These are phyloP conservation scores for Polyommatus iphigenia DNA, from an alignment of 2,888 invertebrate genomes.

Conservation along the genomic window DNA sequence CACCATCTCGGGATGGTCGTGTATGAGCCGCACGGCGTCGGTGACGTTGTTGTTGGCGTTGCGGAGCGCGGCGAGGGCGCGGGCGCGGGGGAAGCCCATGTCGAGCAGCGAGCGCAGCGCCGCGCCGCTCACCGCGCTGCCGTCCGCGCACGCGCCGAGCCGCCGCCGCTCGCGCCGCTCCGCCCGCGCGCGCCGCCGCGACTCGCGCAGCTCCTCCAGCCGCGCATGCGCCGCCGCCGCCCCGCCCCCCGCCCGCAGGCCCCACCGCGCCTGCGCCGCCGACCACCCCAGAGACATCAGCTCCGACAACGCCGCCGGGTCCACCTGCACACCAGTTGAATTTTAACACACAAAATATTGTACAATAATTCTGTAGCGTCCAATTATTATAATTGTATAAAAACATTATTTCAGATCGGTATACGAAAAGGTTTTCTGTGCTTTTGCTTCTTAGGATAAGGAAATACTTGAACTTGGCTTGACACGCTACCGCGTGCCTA, in stretches of 20 bases:
- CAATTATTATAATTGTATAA: too few species aligned
- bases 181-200: neutral
- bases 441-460: too few species aligned
- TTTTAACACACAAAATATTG: too few species aligned
- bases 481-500: too few species aligned
- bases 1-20: conserved; percentile 81
- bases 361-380: too few species aligned
- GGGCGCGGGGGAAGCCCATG: conserved; percentile 85
- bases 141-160: conserved; percentile 82
- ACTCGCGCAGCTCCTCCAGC: conserved; percentile 62
- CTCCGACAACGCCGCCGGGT: conserved; percentile 52
- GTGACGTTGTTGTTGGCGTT: conserved; percentile 85
- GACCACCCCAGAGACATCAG: conserved; percentile 82
- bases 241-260: conserved; percentile 75
- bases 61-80: conserved; percentile 82
- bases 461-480: too few species aligned
- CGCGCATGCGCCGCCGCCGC: conserved; percentile 82
- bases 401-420: too few species aligned
- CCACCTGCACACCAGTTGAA: conserved; percentile 52
- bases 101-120: conserved; percentile 77
- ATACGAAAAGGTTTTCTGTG: too few species aligned
- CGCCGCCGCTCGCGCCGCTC: conserved; percentile 66
- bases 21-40: conserved; percentile 82
- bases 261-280: conserved; percentile 84
- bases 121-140: conserved; percentile 73